Conservation (phyloP, 2,888 invertebrate species). For the Ichneumoninae sp. region DNA sequence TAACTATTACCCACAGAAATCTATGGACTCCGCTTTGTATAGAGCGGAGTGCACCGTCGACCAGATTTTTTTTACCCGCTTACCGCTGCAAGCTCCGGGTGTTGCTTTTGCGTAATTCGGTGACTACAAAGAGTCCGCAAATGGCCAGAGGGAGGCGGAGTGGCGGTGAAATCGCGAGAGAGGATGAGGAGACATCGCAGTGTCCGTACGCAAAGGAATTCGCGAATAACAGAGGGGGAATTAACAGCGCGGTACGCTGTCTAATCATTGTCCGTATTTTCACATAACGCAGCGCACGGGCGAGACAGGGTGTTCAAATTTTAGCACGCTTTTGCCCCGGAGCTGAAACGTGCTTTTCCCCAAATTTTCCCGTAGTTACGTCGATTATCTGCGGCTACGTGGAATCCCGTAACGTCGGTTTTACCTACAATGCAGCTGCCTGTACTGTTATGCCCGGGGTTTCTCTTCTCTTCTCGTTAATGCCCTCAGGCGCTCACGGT, state of each 20-base stretch:
- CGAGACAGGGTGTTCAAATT: conserved; percentile 47
- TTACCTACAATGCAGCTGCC: conserved; percentile 10
- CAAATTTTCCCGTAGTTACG: conserved; percentile 67
- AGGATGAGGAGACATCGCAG: neutral
- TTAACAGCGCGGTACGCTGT: neutral
- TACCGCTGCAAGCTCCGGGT: neutral
- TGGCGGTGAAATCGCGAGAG: neutral
- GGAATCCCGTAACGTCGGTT: conserved; percentile 22
- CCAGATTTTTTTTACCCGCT: neutral
- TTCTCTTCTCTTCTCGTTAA: conserved; percentile 70
- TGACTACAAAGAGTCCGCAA: neutral
- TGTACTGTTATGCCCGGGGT: conserved; percentile 38
- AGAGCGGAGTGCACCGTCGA: neutral
- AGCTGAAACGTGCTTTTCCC: conserved; percentile 69
- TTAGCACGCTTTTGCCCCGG: conserved; percentile 50
- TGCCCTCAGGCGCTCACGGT: conserved; percentile 61
- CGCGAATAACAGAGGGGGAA: neutral
- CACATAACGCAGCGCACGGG: conserved; percentile 17
- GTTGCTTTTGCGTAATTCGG: neutral
- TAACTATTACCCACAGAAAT: neutral
- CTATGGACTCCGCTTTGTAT: neutral
- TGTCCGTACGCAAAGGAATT: neutral
- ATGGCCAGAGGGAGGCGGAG: neutral
- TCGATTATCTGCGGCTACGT: conserved; percentile 62
- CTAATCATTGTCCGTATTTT: conserved; percentile 19